Conservation (phyloP, 2,797 vertebrate species). For the Apogon hyalosoma region DNA sequence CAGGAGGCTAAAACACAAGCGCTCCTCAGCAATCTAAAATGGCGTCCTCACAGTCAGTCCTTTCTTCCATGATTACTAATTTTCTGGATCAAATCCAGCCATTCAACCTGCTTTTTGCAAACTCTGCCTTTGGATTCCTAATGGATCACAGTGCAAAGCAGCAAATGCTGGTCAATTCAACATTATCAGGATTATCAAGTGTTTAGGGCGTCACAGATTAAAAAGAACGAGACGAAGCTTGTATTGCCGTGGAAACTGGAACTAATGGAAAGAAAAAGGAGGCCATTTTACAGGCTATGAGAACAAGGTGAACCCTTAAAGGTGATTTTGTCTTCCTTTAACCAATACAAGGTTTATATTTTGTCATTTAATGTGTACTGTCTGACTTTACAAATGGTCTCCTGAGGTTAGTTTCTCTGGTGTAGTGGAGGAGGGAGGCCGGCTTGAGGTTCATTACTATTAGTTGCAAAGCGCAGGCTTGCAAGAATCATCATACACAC, state of each 20-base stretch:
- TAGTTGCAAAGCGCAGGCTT: slow-evolving; percentile 78
- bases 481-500: slow-evolving; percentile 82
- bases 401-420: slow-evolving; percentile 57
- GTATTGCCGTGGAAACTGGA: slow-evolving; percentile 38
- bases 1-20: slow-evolving; percentile 32
- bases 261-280: slow-evolving; percentile 47
- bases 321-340: not conserved
- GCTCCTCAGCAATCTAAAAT: slow-evolving; percentile 55
- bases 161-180: slow-evolving; percentile 15
- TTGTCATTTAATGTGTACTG: slow-evolving; percentile 7
- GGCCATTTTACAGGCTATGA: slow-evolving; percentile 54
- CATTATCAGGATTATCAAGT: not conserved
- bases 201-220: slow-evolving; percentile 1
- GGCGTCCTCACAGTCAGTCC: slow-evolving; percentile 51
- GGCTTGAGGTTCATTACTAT: slow-evolving; percentile 53
- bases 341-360: not conserved
- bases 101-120: not conserved
- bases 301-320: not conserved
- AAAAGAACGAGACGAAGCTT: not conserved
- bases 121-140: not conserved
- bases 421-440: slow-evolving; percentile 59
- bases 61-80: slow-evolving; percentile 37
- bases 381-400: slow-evolving; percentile 12
- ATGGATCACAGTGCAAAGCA: slow-evolving; percentile 14
- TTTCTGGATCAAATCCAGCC: not conserved